Evolutionary conservation across 2,113 vertebrate species (phyloP), one percentile per base, ranked within the genome.

Genomic region (Rhombomys opimus): DNA sequence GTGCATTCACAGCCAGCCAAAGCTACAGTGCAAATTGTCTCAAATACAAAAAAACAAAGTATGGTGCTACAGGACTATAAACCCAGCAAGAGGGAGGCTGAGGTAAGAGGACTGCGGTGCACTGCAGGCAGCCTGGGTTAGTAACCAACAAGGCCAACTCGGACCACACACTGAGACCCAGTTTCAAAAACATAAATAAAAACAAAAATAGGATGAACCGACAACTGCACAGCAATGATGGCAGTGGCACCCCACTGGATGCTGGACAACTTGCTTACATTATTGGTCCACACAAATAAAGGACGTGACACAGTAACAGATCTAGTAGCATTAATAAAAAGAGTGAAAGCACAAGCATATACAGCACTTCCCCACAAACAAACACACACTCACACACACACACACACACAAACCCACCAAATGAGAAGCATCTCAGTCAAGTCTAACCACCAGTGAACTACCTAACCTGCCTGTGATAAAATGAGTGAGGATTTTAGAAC

Each of bases 401-500:
- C 35, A 72, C 70, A 72, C 35, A 70, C 13, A 72, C 70, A 72
- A 15, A 72, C 32, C n/a, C 35, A 38, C 46, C 35, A 89, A 94
- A 91, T 5, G 5, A 67, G 30, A 96, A 81, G 90, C 38, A 93
- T 30, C 50, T 92, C 91, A 94, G 80, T 72, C 22, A 63, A 18
- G 32, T 25, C 68, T 72, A 87, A 46, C 93, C 78, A 96, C 61
- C 2, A 50, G 35, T 78, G 78, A 94, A 90, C 63, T 75, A 95
- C 35, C 41, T 59, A 91, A 92, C 41, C 54, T 91, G 54, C 30
- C 84, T 72, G 7, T 90, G 1, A 52, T 89, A 87, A 96, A 90
- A 89, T 65, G 57, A 95, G n/a, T 63, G n/a, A 23, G 23, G 68
- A 76, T 73, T 95, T 96, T 72, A 92, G 57, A 94, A 84, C 59